These are phyloP conservation scores for Lanius ludovicianus DNA, from an alignment of 2,113 vertebrate species.

Conservation along the genomic window DNA sequence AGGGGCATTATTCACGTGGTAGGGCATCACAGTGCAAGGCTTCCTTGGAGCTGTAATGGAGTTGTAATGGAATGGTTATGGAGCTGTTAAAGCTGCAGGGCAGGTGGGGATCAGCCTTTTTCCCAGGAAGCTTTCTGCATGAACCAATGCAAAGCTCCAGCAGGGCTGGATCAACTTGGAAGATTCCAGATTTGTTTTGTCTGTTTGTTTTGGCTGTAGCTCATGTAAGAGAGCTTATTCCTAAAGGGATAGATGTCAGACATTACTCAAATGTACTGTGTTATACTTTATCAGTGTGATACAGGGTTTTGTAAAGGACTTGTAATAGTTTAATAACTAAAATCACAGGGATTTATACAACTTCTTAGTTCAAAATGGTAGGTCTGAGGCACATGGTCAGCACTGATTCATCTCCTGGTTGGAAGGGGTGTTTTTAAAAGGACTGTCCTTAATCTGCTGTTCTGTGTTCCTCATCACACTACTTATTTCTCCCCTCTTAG, in stretches of 20 bases:
- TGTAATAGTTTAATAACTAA: background rate
- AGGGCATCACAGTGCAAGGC: background rate
- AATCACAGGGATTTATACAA: background rate
- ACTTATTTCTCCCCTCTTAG: conserved; percentile 30
- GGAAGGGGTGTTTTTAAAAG: background rate
- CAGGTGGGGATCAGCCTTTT: background rate
- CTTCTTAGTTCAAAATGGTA: background rate
- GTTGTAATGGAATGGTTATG: background rate
- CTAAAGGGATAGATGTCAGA: background rate
- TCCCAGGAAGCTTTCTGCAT: background rate
- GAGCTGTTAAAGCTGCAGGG: background rate
- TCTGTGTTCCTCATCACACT: conserved; percentile 16
- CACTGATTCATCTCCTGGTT: background rate
- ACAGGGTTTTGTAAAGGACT: background rate
- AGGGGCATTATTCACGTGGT: background rate
- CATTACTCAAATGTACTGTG: background rate
- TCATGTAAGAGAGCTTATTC: background rate
- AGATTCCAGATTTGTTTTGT: background rate
- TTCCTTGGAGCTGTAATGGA: background rate
- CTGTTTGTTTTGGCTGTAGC: background rate
- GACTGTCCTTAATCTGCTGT: background rate
- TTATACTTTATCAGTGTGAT: background rate
- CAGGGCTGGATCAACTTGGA: background rate
- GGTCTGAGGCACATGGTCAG: background rate
- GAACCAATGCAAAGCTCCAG: background rate